Conservation (phyloP, 2,113 vertebrate genomes). For the Gorsachius goisagi region DNA sequence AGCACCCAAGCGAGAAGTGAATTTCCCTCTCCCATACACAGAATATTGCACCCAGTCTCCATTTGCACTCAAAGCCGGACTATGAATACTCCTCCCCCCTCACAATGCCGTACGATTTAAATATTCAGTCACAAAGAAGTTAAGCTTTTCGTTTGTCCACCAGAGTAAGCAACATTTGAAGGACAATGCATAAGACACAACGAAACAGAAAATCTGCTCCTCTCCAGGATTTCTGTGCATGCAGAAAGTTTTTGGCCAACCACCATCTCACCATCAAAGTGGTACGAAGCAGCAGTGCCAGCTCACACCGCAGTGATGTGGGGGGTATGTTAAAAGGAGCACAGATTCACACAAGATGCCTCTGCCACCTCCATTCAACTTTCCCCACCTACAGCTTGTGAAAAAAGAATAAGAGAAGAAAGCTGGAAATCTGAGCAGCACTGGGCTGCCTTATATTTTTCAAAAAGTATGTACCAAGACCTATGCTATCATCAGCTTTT, state of each 20-base stretch:
- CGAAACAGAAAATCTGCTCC: not conserved
- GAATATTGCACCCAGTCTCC: not conserved
- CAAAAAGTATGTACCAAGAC: not conserved
- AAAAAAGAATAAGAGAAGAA: not conserved
- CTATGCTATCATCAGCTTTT: not conserved
- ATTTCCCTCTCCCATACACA: not conserved
- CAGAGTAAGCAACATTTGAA: not conserved
- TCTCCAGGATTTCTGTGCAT: not conserved
- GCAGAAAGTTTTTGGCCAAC: not conserved
- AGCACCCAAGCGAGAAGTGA: not conserved
- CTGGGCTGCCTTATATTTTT: not conserved
- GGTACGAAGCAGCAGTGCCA: not conserved
- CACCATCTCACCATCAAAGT: not conserved
- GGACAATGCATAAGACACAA: not conserved
- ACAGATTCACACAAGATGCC: not conserved
- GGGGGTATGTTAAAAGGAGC: not conserved
- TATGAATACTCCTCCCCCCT: not conserved
- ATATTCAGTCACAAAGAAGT: not conserved
- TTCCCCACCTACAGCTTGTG: not conserved
- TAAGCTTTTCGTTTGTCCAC: not conserved
- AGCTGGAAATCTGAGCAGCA: not conserved
- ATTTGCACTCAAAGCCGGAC: not conserved
- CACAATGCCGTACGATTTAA: not conserved
- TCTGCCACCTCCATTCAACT: not conserved
- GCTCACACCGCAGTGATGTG: rapidly evolving